Conservation (phyloP, 2,113 vertebrate species). For the Microcebus murinus region DNA sequence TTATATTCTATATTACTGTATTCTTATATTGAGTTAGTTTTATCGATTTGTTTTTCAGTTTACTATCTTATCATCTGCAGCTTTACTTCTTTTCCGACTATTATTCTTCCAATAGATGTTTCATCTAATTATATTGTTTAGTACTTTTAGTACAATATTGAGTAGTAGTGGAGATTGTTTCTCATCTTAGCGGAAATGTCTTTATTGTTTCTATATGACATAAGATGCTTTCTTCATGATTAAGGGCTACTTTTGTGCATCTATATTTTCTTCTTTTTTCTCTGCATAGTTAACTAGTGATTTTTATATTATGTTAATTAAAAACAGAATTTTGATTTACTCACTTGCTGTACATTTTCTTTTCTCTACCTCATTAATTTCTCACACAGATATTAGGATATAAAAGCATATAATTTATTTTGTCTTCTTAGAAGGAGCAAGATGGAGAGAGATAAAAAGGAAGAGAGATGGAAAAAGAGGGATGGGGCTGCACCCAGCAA, state of each 20-base stretch:
- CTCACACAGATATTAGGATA: too few relatives aligned
- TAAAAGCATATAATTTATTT: too few relatives aligned
- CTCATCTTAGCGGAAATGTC: not conserved
- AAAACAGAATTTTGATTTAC: not conserved
- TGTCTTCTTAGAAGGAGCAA: too few relatives aligned
- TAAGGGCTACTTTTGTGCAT: not conserved
- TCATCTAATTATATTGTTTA: not conserved
- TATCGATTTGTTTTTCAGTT: not conserved
- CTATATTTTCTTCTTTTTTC: not conserved
- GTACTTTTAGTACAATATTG: not conserved
- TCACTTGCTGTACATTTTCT: not conserved
- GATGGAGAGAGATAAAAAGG: too few relatives aligned
- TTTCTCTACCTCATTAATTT: not conserved
- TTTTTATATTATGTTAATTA: not conserved
- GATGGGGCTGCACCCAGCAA: too few relatives aligned
- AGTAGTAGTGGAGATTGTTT: not conserved
- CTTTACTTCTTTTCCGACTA: not conserved
- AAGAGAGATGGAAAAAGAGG: too few relatives aligned
- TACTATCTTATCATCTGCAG: not conserved
- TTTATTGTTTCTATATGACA: not conserved
- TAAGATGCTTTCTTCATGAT: not conserved
- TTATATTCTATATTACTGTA: not conserved
- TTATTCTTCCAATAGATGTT: not conserved
- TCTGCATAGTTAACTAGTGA: not conserved
- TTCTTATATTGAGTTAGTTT: not conserved